Conservation (phyloP, 1,140 invertebrate species). For the Muscidifurax raptorellus region DNA sequence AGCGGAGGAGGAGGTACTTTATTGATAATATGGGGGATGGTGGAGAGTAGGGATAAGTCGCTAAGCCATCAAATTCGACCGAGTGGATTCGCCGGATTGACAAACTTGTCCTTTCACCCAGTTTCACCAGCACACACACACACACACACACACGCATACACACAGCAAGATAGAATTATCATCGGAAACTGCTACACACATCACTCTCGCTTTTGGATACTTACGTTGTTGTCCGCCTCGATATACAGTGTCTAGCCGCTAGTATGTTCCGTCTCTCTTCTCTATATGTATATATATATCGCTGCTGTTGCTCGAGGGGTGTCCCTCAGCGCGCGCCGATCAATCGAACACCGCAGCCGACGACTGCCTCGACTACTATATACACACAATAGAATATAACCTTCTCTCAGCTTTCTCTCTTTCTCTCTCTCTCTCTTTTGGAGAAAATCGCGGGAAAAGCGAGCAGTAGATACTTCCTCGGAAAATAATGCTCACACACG, state of each 20-base stretch:
- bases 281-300: background rate
- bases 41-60: background rate
- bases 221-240: no score
- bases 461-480: background rate
- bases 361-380: background rate
- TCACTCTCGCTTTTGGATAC: no score
- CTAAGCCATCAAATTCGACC: background rate
- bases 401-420: background rate
- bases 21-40: background rate
- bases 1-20: background rate
- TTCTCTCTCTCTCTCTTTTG: background rate
- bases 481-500: background rate
- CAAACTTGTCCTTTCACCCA: background rate
- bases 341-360: slow-evolving; percentile 21
- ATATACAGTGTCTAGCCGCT: no score
- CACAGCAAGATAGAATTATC: no score
- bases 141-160: no score
- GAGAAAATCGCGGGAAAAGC: background rate
- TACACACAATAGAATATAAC: no score
- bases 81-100: background rate
- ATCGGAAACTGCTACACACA: no score
- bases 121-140: no score
- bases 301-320: background rate
- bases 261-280: no score
- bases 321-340: slow-evolving; percentile 17